Evolutionary conservation across 1,140 invertebrate species (phyloP).

Genomic region (Coelopa frigida): DNA sequence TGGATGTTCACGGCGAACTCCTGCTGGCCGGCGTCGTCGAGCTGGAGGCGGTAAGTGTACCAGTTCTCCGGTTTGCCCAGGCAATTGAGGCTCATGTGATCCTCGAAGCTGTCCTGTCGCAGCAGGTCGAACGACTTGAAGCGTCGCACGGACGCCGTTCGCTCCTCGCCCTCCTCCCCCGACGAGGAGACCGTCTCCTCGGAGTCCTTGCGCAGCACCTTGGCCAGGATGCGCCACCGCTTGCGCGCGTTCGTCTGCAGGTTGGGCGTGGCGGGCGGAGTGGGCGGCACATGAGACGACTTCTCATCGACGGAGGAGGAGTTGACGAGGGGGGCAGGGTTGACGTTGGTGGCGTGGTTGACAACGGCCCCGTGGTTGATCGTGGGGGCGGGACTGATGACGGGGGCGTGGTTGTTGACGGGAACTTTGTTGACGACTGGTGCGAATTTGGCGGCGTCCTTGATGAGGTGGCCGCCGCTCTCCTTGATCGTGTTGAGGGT

Average conservation of each 20-base stretch:
- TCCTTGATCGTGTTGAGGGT: slow-evolving; percentile 41
- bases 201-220: slow-evolving; percentile 52
- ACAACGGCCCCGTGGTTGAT: neutral
- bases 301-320: neutral
- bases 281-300: slow-evolving; percentile 27
- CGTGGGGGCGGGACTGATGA: slow-evolving; percentile 6
- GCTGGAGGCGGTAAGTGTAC: slow-evolving; percentile 50
- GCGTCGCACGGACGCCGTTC: slow-evolving; percentile 36
- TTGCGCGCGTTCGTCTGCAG: slow-evolving; percentile 49
- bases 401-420: slow-evolving; percentile 16
- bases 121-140: slow-evolving; percentile 42
- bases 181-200: slow-evolving; percentile 36
- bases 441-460: slow-evolving; percentile 4
- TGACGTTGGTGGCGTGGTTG: neutral
- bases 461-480: slow-evolving; percentile 19
- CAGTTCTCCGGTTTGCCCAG: slow-evolving; percentile 44
- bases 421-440: slow-evolving; percentile 20
- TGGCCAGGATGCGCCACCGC: slow-evolving; percentile 62
- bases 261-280: slow-evolving; percentile 35
- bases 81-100: slow-evolving; percentile 34
- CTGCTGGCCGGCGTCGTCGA: slow-evolving; percentile 35
- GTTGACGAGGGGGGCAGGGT: slow-evolving; percentile 3
- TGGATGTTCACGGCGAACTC: slow-evolving; percentile 51
- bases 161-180: slow-evolving; percentile 32
- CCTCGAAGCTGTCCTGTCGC: slow-evolving; percentile 39